phyloP scores from a whole-genome alignment of 2,888 invertebrate species.

The Drosophila koepferae region DNA sequence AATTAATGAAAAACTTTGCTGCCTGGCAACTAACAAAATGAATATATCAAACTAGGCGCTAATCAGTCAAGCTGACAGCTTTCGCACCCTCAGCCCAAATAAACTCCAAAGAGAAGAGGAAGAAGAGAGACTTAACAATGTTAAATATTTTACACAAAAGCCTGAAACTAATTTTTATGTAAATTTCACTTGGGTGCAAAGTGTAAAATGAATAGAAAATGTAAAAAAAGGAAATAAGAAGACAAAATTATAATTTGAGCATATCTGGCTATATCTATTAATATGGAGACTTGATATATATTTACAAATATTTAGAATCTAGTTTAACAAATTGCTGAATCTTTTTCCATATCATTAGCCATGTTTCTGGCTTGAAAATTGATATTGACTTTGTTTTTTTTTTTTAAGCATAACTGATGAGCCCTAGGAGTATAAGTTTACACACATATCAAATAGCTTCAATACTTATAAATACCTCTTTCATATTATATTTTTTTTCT shows the following conservation, averaged over 20 bases:
- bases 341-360: background rate
- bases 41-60: slow-evolving; percentile 25
- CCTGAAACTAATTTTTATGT: slow-evolving; percentile 61
- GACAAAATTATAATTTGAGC: too few relatives aligned
- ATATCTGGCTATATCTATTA: background rate
- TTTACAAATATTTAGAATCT: background rate
- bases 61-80: slow-evolving; percentile 44
- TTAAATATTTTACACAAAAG: slow-evolving; percentile 52
- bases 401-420: background rate
- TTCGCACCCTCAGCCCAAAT: slow-evolving; percentile 35
- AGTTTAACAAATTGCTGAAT: background rate
- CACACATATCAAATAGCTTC: too few relatives aligned
- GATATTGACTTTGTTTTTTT: background rate
- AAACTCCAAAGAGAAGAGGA: background rate
- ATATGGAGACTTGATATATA: background rate
- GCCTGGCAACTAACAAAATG: slow-evolving; percentile 17
- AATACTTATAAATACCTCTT: too few relatives aligned
- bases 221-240: too few relatives aligned
- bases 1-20: background rate
- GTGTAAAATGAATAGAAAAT: background rate
- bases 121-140: slow-evolving; percentile 31
- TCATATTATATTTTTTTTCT: background rate
- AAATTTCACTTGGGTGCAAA: slow-evolving; percentile 41
- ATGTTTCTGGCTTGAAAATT: background rate
- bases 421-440: background rate